Evolutionary conservation across 2,113 vertebrate species (phyloP), one percentile per base, ranked within the genome.

Genomic region (Marcusenius ussheri): DNA sequence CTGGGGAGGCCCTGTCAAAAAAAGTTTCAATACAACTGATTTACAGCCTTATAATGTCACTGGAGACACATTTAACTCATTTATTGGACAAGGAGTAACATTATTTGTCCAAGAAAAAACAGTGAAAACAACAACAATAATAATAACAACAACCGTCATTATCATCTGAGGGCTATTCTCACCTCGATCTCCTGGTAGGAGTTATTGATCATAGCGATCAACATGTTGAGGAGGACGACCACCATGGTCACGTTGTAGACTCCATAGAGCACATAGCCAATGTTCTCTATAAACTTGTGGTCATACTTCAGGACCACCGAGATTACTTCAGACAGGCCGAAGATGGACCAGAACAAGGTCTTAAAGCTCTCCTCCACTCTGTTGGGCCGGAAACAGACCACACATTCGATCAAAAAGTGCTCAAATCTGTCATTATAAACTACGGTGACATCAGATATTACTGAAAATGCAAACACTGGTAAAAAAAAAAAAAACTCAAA

Each of bases 171-270:
- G 46, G 87, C 8, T 49, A 39, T 39, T 56, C 95, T 94, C 95
- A 99, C 98, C 98, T 99, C 98, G 17, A 99, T 99, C 95, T 99
- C 98, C 96, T 99, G 98, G 93, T 99, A 99, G 5, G 98, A 99
- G 96, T 96, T 99, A 96, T 99, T 99, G 95, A 99, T 99, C 98
- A 99, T 99, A 93, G 98, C 98, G 92, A 99, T 99, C 27, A 99
- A 95, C 98, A 99, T 99, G 92, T 99, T 99, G 91, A 99, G 98
- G 27, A 99, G 97, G 77, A 99, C 98, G 2, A 99, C 98, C 94
- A 99, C 98, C 98, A 99, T 99, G 17, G 98, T 99, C 93, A 99
- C 98, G 0, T 99, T 99, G 90, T 99, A 99, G 88, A 99, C 97
- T 3, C 98, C 98, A 0, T 99, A 99, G 90, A 99, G 96, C 85